Percentiles rank a stretch among this genome's conserved stretches.
phyloP scores from a whole-genome alignment of 92 coral and sea anemone genomes.

The Virgularia gustaviana region DNA sequence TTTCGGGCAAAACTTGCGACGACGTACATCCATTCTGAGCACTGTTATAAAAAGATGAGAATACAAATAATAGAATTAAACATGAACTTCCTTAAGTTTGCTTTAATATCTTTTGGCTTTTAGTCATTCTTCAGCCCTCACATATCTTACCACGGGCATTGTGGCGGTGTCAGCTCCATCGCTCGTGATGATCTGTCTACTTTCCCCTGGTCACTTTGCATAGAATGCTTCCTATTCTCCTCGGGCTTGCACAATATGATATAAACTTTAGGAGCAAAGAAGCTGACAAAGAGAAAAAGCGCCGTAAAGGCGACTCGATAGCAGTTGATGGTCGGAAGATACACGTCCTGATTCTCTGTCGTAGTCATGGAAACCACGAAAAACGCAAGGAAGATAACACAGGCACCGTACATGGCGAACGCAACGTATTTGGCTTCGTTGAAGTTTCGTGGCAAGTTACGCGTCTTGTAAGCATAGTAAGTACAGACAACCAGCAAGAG shows the following conservation, averaged over 20 bases:
- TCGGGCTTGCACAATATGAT: slow-evolving; percentile 15
- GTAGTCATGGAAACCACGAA: neutral
- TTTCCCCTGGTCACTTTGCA: too few relatives aligned
- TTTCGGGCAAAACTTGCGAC: too few relatives aligned
- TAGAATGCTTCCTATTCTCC: neutral
- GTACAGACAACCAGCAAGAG: slow-evolving; percentile 15
- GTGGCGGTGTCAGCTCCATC: too few relatives aligned
- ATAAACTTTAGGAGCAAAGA: slow-evolving; percentile 17
- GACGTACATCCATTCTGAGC: too few relatives aligned
- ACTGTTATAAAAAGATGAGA: too few relatives aligned
- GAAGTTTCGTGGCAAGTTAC: slow-evolving; percentile 20
- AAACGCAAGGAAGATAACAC: neutral
- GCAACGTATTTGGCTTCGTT: slow-evolving; percentile 33
- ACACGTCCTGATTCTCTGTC: neutral
- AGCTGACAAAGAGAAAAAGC: neutral
- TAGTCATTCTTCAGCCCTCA: too few relatives aligned
- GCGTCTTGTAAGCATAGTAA: slow-evolving; percentile 28
- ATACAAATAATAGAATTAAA: too few relatives aligned
- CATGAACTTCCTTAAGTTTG: too few relatives aligned
- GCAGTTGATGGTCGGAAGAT: too few relatives aligned
- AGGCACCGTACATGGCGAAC: slow-evolving; percentile 24
- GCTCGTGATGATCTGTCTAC: too few relatives aligned
- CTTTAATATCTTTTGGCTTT: too few relatives aligned
- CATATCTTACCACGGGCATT: too few relatives aligned
- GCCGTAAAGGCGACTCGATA: neutral